Base-by-base conservation (phyloP, 2,113 vertebrate species). In the Mionectes macconnelli region DNA sequence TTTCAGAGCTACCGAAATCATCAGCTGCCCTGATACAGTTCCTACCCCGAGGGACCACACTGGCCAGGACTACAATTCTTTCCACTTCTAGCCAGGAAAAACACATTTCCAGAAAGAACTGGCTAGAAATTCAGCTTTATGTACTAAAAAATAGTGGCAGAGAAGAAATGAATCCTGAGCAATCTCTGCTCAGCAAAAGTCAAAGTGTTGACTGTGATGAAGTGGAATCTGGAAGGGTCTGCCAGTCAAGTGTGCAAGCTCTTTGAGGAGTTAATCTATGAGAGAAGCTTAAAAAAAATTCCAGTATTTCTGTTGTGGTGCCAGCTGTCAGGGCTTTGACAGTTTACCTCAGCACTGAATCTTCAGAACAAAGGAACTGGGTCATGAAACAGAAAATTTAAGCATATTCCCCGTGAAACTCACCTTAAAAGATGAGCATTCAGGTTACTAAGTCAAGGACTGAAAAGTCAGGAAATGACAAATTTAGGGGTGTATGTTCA, bases 261-360 rank as follows among this genome's bases (percentile, higher is more conserved):
- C 88, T 96, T 95, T 95, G 93, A 97, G 90, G 84, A 95, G 82
- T 94, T 96, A 87, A 95, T 96, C 92, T 96, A 64, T 13, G 62
- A 96, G 82, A 91, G 77, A 96, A 96, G 69, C 82, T 90, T 94
- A 24, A 89, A 93, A 75, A 64, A 95, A 80, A 49, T 2, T 7
- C 82, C 44, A 55, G 73, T 69, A 86, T 89, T 95, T 96, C 49
- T 87, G 78, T 87, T 95, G 62, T 87, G 37, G 78, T 94, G 92
- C 89, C 70, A 95, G 89, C 94, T 93, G 95, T 97, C 94, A 96
- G 79, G 69, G 72, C 50, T 94, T 66, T 97, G 96, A 96, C 94
- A 93, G 87, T 92, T 94, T 94, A 96, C 77, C 62, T 94, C 12
- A 0, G 50, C 76, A 49, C 30, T 89, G 91, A 93, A 60, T 87